These are phyloP conservation scores for Enoplosus armatus DNA, from an alignment of 2,797 vertebrate genomes.

Conservation along the genomic window DNA sequence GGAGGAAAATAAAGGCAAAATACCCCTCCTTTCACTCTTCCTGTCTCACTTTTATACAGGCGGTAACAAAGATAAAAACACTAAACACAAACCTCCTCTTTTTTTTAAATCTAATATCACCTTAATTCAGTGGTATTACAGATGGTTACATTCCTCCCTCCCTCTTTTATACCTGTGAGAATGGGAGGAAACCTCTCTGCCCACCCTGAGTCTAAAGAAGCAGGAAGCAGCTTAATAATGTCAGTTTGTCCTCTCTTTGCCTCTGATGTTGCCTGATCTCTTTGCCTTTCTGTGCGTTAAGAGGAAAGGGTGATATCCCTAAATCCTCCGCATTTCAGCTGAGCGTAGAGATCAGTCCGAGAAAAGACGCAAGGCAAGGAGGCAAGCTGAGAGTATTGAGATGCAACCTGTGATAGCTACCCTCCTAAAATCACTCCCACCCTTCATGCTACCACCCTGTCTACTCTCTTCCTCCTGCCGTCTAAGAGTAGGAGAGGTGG, in stretches of 20 bases:
- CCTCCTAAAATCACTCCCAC: constrained; percentile 52
- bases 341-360: constrained; percentile 31
- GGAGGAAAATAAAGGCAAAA: constrained; percentile 57
- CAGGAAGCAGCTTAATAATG: constrained; percentile 71
- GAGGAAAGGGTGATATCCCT: constrained; percentile 21
- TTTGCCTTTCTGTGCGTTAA: constrained; percentile 38
- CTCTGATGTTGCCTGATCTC: constrained; percentile 26
- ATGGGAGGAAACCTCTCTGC: constrained; percentile 66
- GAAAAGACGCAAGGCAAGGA: constrained; percentile 38
- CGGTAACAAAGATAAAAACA: constrained; percentile 74
- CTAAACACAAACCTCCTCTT: constrained; percentile 59
- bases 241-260: constrained; percentile 58
- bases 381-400: constrained; percentile 71
- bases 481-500: constrained; percentile 92
- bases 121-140: constrained; percentile 51
- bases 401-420: constrained; percentile 71
- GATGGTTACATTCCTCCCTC: constrained; percentile 74
- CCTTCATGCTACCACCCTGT: constrained; percentile 2
- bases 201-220: constrained; percentile 79
- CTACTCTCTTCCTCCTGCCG: neutral
- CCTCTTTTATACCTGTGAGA: constrained; percentile 62
- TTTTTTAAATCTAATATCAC: constrained; percentile 44
- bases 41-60: constrained; percentile 64
- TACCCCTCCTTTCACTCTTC: constrained; percentile 47
- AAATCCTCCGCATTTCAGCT: constrained; percentile 27